Evolutionary conservation across 2,113 vertebrate species (phyloP), one percentile per base, ranked within the genome.

Genomic region (Malurus cyaneus): DNA sequence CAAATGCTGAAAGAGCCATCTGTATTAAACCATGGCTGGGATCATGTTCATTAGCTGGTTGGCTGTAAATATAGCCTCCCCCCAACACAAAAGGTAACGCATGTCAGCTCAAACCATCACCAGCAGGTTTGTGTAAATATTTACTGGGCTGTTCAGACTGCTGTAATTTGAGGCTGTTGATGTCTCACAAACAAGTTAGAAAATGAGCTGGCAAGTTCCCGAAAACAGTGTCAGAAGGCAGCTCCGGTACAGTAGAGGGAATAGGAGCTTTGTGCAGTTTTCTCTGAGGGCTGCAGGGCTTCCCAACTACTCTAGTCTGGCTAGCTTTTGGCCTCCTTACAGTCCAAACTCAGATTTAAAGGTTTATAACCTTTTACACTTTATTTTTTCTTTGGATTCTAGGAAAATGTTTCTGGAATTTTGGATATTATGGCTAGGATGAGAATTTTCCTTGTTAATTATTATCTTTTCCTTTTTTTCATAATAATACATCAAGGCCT

Each of bases 21-120:
- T 94, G 92, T 93, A 93, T 88, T 81, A 96, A 96, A 92, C 84
- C 80, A 62, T 94, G 95, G 81, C 94, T 88, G 62, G 87, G 95
- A 95, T 92, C 86, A 81, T 95, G 96, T 97, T 97, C 96, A 97
- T 97, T 97, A 97, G 95, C 91, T 97, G 96, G 95, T 93, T 97
- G 96, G 93, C 96, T 96, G 95, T 96, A 96, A 96, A 96, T 97
- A 96, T 95, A 96, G 94, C 91, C 94, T 96, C 84, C 78, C 80
- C 67, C 84, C 81, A 85, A 94, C 91, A 88, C 88, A 89, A 94
- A 94, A 95, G 92, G 90, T 86, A 91, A 90, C 8, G 72, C 93
- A 93, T 93, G 86, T 94, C 92, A 80, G 90, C 90, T 93, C 76
- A 83, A 94, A 96, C 93, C 91, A 95, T 97, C 95, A 96, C 92